Base-by-base conservation (phyloP, 2,113 vertebrate genomes). In the Mixornis gularis region DNA sequence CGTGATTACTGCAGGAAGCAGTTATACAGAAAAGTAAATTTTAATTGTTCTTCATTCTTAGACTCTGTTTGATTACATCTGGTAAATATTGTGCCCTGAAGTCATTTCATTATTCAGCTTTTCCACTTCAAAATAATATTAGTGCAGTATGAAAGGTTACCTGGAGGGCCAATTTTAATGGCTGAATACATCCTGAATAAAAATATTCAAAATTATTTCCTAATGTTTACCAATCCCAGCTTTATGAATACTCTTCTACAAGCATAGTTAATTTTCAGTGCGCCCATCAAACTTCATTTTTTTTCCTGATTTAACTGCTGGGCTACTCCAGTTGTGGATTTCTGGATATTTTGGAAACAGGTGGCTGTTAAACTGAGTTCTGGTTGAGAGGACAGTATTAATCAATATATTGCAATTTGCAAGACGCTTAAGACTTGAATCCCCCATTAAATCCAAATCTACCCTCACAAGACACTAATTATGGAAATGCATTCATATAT, bases 401-500 rank as follows among this genome's bases (percentile, higher is more conserved):
- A 96, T 85, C 55, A 95, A 46, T 92, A 89, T 73, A 87, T 51
- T 85, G 29, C 43, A 94, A 93, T 93, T 56, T 95, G n/a, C 76
- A 93, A 95, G 85, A 85, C 29, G 85, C 40, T 89, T 86, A 68
- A 85, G 52, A 68, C 43, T 72, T 52, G 65, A 91, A 70, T 89
- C 43, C 34, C 46, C 62, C 56, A 79, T 87, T 89, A 91, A 78
- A 89, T 91, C 72, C 62, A 87, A 87, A 88, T 68, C 84, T 95
- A 69, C 49, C 70, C 44, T 85, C 88, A 89, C 51, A 63, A 84
- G 86, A 71, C 56, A 69, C 69, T 94, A 79, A 93, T 93, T 95
- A 96, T 90, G 88, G 92, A 89, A 92, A 95, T 81, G 13, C 5
- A 94, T 90, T 85, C n/a, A 74, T 66, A 52, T 79, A 87, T 95